These are phyloP conservation scores for Trileptium ribeirensis DNA, from an alignment of 2,888 invertebrate genomes.

Conservation along the genomic window DNA sequence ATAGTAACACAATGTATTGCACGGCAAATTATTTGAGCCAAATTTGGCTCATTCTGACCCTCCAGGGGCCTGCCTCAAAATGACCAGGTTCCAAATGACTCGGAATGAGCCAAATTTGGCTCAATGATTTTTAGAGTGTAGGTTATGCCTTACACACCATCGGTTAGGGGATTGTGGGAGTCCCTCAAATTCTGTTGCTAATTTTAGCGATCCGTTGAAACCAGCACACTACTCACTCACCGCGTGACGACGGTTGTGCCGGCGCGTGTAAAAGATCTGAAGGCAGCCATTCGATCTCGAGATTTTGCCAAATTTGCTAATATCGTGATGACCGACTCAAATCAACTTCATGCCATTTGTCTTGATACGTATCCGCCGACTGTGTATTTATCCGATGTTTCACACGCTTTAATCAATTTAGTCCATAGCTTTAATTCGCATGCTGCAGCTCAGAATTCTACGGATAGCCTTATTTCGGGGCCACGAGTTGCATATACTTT, in stretches of 20 bases:
- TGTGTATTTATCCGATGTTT: conserved; percentile 81
- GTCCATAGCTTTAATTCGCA: conserved; percentile 76
- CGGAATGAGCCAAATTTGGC: no score
- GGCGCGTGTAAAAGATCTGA: conserved; percentile 28
- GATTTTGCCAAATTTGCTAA: conserved; percentile 80
- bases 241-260: conserved; percentile 60
- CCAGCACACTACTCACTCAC: conserved; percentile 71
- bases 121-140: no score
- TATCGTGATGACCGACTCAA: conserved; percentile 88
- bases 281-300: conserved; percentile 60
- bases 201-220: conserved; percentile 64
- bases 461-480: no score
- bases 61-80: no score
- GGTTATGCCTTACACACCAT: no score
- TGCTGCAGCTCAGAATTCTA: neutral
- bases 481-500: conserved; percentile 89
- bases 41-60: no score
- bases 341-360: conserved; percentile 89
- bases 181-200: no score
- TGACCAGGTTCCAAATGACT: no score
- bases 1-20: no score
- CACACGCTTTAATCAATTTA: conserved; percentile 69
- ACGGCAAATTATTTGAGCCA: no score
- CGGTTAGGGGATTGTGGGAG: no score
- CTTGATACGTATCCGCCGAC: conserved; percentile 89